Evolutionary conservation across 2,888 invertebrate genomes (phyloP), one percentile per base, ranked within the genome.

Genomic region (Chalcosyrphus nemorum): DNA sequence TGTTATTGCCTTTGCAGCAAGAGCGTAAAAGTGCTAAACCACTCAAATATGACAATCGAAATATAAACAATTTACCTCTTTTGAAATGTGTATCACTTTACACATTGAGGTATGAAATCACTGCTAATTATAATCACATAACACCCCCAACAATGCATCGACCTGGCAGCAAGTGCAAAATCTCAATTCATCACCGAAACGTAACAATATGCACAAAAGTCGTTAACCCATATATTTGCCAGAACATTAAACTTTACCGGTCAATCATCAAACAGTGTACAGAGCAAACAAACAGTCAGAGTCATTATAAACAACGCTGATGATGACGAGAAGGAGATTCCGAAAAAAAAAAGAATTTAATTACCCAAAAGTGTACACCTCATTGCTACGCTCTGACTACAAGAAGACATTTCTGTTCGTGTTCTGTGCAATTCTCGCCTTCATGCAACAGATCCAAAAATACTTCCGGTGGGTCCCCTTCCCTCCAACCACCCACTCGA

Each of bases 221-320:
- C 68, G 29, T 82, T 77, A 82, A 77, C 82, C 82, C 61, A 82
- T 57, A 52, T 77, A 56, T 74, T 68, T 56, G 47, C 56, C 72
- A 72, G 61, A 65, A 43, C 71, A 76, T 81, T 76, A 82, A 65
- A 61, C 19, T 56, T 52, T 45, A 57, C 41, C 54, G 75, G 63
- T 70, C 56, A 27, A 41, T 65, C 24, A 21, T 13, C 45, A 81
- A 59, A 54, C 38, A 38, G 17, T n/a, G n/a, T n/a, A 13, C 24
- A 6, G 17, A 35, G n/a, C 3, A 52, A 27, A 38, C 32, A 50
- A 13, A 13, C 38, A 35, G 15, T 43, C 6, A 52, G 4, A 9
- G 15, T 13, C 61, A 52, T 61, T 66, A 59, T 43, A 52, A 57
- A 66, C 50, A 50, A 66, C 29, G 13, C 41, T 15, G 50, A 61